Base-by-base conservation (phyloP, 2,113 vertebrate species). In the Pseudopodoces humilis region DNA sequence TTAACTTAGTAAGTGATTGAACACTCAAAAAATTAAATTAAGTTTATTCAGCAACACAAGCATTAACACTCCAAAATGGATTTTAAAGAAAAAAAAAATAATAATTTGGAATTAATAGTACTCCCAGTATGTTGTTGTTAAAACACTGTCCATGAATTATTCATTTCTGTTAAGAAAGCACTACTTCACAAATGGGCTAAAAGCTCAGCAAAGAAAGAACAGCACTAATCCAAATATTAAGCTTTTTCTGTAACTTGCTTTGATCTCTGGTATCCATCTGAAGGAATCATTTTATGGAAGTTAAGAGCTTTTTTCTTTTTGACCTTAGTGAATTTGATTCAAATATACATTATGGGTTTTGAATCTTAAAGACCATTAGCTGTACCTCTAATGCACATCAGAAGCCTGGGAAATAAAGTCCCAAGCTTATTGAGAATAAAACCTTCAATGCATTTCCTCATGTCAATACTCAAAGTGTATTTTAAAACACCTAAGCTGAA, bases 181-280 rank as follows among this genome's bases (percentile, higher is more conserved):
- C 84, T 89, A 83, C 94, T 97, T 88, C 86, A 97, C 65, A 87
- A 70, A 94, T 15, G 39, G 83, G 90, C 95, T 97, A 93, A 97
- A 97, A 98, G 96, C 95, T 96, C 94, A 96, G 80, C 80, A 95
- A 96, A 94, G 93, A 92, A 97, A 96, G 94, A 96, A 95, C 87
- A 92, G 23, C 65, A 91, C 91, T 97, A 97, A 97, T 97, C 95
- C 92, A 97, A 98, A 98, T 97, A 97, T 94, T 97, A 97, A 97
- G 96, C 92, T 97, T 96, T 96, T 92, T 92, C 91, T 95, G 67
- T 94, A 96, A 94, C 47, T 90, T 4, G 10, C 96, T 98, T 97
- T 98, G 97, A 98, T 98, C 95, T 97, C 94, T 27, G 23, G 95
- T 97, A 97, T 95, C 92, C 92, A 93, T 90, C 95, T 97, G 91